Evolutionary conservation across 2,113 vertebrate genomes (phyloP), one percentile per base, ranked within the genome.

Genomic region (Lynx canadensis): DNA sequence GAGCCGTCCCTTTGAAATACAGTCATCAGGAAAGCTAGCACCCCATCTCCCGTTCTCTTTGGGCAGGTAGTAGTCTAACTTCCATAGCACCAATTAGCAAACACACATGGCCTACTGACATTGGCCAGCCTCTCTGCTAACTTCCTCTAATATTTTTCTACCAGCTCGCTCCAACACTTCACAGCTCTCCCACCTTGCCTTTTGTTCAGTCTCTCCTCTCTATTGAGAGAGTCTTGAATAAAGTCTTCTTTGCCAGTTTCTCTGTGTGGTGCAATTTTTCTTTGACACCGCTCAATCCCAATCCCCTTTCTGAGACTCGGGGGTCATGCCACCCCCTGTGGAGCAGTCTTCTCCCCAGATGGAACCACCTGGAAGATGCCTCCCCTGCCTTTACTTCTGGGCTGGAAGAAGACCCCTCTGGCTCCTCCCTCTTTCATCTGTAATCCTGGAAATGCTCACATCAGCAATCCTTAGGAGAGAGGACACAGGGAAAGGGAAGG

Each of bases 1-100:
- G 50, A 55, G 23, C 78, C 38, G 25, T 33, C 41, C 7, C n/a
- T 94, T 95, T 89, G 78, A 92, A 80, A 81, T 52, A n/a, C 29
- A 74, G 52, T 89, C 16, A 15, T 60, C 41, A 41, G 33, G 87
- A 81, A 81, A 89, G 57, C 65, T 50, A 31, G 78, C 0, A 4
- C 19, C 19, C 12, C 25, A 25, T 78, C 52, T 89, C n/a, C 69
- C 4, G 15, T 29, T 36, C 36, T 89, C 3, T 27, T 48, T 79
- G 78, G 80, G 65, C 63, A 85, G 13, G 38, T 38, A 45, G 55
- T 15, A 41, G 18, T 33, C 63, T 55, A 82, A 38, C 68, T 76
- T 45, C 31, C 25, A n/a, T 16, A 45, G 29, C 7, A 66, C 55
- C 14, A 27, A 0, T 68, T 84, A 63, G 52, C 74, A 63, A 29